phyloP scores from a whole-genome alignment of 2,888 invertebrate genomes.

The Drosophila anceps region DNA sequence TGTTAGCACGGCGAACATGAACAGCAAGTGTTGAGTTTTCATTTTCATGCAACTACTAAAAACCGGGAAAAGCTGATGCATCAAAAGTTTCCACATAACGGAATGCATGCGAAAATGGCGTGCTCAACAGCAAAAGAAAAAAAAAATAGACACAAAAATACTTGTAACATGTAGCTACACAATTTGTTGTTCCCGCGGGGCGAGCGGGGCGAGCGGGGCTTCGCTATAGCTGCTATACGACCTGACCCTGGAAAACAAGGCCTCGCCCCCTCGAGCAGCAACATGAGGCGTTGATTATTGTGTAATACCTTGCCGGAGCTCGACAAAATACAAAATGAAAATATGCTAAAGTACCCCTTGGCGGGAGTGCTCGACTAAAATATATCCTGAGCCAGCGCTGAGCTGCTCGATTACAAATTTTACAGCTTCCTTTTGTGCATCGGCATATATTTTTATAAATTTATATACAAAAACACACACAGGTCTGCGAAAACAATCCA shows the following conservation, averaged over 20 bases:
- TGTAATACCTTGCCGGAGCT: constrained; percentile 34
- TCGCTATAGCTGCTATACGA: constrained; percentile 20
- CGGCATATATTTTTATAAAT: not conserved
- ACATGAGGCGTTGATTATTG: constrained; percentile 47
- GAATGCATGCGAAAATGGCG: constrained; percentile 36
- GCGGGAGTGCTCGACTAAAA: not conserved
- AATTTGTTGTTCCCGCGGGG: constrained; percentile 38
- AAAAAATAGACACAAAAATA: constrained; percentile 3
- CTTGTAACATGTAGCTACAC: constrained; percentile 43
- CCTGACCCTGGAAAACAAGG: constrained; percentile 38
- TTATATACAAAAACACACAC: not conserved
- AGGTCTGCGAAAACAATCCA: not conserved
- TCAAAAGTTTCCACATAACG: constrained; percentile 44
- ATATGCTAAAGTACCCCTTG: not conserved
- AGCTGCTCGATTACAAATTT: not conserved
- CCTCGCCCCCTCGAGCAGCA: constrained; percentile 5
- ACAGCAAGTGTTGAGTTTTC: constrained; percentile 20
- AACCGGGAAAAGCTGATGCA: constrained; percentile 36
- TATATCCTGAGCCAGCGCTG: not conserved
- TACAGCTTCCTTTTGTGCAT: not conserved
- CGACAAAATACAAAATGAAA: constrained; percentile 34
- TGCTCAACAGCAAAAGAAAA: not conserved
- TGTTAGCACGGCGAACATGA: constrained; percentile 40
- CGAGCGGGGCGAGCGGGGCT: not conserved
- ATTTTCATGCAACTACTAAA: constrained; percentile 6